Percentiles rank a stretch among this genome's conserved stretches.
Evolutionary conservation across 2,113 vertebrate species (phyloP).

Genomic region (Ceyx cyanopectus): DNA sequence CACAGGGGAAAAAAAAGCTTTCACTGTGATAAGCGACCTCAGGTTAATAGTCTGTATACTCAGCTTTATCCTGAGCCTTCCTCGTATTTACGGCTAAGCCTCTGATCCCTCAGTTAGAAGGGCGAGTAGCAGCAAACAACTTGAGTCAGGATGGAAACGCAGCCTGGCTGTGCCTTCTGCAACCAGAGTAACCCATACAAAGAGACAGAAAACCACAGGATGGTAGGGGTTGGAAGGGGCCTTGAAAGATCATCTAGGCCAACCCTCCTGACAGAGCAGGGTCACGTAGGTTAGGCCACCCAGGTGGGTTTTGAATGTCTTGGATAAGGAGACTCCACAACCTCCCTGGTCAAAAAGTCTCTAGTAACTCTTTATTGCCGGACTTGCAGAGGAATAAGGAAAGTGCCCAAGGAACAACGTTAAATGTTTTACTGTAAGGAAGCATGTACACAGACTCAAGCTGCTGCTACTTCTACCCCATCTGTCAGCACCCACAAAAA

Average conservation of each 20-base stretch:
- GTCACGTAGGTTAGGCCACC: too few relatives aligned
- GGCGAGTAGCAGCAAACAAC: background rate
- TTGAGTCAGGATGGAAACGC: background rate
- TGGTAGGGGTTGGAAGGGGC: too few relatives aligned
- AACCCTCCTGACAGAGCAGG: too few relatives aligned
- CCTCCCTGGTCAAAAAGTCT: background rate
- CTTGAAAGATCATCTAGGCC: too few relatives aligned
- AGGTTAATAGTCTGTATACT: background rate
- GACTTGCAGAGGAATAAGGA: background rate
- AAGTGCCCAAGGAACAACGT: background rate
- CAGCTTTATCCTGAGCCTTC: conserved; percentile 1
- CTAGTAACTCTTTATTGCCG: background rate
- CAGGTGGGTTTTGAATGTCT: too few relatives aligned
- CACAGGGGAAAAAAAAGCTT: background rate
- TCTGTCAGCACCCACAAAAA: background rate
- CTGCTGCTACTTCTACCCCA: background rate
- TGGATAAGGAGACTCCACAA: too few relatives aligned
- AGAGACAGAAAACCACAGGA: background rate
- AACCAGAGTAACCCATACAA: background rate
- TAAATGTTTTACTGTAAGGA: background rate
- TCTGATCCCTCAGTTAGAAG: background rate
- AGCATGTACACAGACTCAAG: background rate
- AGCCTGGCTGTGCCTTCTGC: background rate
- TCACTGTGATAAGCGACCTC: background rate
- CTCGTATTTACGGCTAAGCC: background rate